Conservation (phyloP, 2,113 vertebrate genomes). For the Vulpes vulpes region DNA sequence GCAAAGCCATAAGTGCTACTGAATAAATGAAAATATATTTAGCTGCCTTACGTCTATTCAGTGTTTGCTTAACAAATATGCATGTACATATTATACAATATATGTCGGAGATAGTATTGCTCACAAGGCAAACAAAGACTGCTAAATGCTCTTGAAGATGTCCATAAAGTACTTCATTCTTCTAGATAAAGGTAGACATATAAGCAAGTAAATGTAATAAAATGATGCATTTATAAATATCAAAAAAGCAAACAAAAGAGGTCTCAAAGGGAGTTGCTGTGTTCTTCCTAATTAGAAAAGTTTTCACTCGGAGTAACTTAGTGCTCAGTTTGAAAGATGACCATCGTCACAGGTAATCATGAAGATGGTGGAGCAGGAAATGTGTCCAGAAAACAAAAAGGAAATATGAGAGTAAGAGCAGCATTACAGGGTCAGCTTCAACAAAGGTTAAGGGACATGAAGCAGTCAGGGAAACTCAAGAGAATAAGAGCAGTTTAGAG, state of each 20-base stretch:
- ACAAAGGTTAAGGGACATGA: background rate
- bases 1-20: background rate
- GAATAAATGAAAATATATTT: background rate
- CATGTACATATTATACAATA: background rate
- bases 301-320: too few relatives aligned
- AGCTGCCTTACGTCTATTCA: background rate
- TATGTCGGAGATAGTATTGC: background rate
- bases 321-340: background rate
- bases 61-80: background rate
- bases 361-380: background rate
- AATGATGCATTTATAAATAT: background rate
- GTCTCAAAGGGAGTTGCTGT: accelerated
- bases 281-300: background rate
- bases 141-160: background rate
- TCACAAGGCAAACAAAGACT: background rate
- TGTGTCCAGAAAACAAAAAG: too few relatives aligned
- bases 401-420: background rate
- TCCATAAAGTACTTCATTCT: background rate
- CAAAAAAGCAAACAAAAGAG: background rate
- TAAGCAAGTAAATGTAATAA: background rate
- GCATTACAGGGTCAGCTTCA: background rate
- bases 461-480: background rate
- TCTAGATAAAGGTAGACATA: background rate
- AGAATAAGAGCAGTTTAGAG: background rate
- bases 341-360: too few relatives aligned